A percentile compares a stretch with the other conserved stretches of the same genome.
These are phyloP conservation scores for Poecilia velifera DNA, from an alignment of 2,797 vertebrate genomes.

Conservation along the genomic window DNA sequence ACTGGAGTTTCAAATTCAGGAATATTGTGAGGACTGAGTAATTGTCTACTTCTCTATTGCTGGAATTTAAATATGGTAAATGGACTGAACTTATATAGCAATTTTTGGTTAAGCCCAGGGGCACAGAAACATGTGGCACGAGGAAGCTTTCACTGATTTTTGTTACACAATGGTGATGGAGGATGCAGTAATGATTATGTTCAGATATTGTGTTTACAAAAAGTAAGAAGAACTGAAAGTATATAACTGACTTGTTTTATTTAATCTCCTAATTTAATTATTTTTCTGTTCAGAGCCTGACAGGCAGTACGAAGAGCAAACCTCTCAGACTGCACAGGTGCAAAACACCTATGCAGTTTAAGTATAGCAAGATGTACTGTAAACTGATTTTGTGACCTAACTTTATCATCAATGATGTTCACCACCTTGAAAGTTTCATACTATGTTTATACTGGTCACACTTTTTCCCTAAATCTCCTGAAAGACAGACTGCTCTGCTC, in stretches of 20 bases:
- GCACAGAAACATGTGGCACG: background rate
- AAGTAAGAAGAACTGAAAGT: background rate
- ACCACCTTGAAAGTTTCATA: background rate
- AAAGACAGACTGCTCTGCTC: background rate
- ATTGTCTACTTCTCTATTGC: background rate
- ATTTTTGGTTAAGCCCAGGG: background rate
- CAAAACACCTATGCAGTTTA: background rate
- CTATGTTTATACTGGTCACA: background rate
- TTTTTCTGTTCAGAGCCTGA: background rate
- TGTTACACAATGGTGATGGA: background rate
- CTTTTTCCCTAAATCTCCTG: background rate
- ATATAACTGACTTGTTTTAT: background rate
- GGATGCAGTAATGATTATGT: background rate
- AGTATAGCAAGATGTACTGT: background rate
- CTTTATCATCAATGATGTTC: background rate
- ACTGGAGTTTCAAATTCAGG: background rate
- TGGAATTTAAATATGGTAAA: background rate
- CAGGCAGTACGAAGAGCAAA: background rate
- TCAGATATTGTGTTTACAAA: background rate
- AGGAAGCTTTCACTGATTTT: background rate
- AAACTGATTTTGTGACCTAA: background rate
- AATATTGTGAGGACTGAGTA: background rate
- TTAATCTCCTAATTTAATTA: background rate
- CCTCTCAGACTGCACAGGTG: too few species aligned
- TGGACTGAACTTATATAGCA: background rate